Evolutionary conservation across 2,888 invertebrate species (phyloP).

Genomic region (Dryobotodes eremita): DNA sequence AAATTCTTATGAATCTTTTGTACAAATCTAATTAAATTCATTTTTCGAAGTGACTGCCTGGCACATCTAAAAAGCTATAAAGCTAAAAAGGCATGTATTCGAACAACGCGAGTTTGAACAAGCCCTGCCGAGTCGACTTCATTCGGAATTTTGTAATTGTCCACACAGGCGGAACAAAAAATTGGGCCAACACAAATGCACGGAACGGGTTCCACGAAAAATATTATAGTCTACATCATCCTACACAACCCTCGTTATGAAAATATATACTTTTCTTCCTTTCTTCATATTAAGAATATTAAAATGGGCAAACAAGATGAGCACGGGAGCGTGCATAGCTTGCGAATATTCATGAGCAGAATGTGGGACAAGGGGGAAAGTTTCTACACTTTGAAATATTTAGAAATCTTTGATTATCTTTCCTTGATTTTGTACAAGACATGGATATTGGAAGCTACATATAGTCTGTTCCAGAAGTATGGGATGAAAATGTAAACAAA

Average conservation of each 20-base stretch:
- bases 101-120: conserved; percentile 75
- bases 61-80: conserved; percentile 24
- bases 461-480: neutral
- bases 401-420: conserved; percentile 40
- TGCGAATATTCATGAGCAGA: conserved; percentile 61
- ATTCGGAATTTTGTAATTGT: conserved; percentile 80
- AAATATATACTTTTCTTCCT: conserved; percentile 60
- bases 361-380: conserved; percentile 51
- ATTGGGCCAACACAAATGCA: conserved; percentile 69
- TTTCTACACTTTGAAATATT: conserved; percentile 45
- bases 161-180: conserved; percentile 72
- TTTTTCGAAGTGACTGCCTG: conserved; percentile 5
- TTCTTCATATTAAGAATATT: conserved; percentile 63
- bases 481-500: neutral
- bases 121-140: conserved; percentile 67
- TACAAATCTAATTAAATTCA: neutral
- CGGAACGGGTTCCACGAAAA: conserved; percentile 66
- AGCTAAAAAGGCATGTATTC: conserved; percentile 45
- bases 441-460: neutral
- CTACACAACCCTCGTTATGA: conserved; percentile 60
- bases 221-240: conserved; percentile 66
- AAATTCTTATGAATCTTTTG: neutral
- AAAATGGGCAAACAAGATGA: conserved; percentile 59
- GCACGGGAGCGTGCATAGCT: conserved; percentile 32
- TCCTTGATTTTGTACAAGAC: neutral